Evolutionary conservation across 2,797 vertebrate genomes (phyloP), one percentile per base, ranked within the genome.

Genomic region (Nasua narica): DNA sequence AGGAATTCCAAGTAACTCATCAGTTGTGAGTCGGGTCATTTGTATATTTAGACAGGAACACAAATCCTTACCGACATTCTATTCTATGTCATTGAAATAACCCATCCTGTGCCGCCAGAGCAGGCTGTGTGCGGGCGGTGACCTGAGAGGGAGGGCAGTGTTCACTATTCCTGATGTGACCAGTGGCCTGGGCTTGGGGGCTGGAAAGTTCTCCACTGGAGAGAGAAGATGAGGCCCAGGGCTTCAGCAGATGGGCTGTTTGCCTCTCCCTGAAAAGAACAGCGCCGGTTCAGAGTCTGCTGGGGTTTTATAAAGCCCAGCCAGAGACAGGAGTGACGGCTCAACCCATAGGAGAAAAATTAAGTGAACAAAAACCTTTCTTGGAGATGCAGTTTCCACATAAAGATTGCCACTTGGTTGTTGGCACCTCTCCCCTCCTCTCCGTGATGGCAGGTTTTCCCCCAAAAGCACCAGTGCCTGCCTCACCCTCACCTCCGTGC

Each of bases 281-380:
- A 81, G n/a, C 14, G 0, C 3, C 19, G 0, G 23, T 9, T 0
- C 0, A 4, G 40, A 25, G 60, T 88, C 92, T 87, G 23, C 90
- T 95, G 95, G 97, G 97, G 77, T 82, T 95, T 94, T 14, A 52
- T 79, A 85, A 81, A 78, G 91, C 50, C 95, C 96, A 29, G 89
- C 3, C 2, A 76, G n/a, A 48, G 29, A 8, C 21, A 10, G 84
- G 7, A 1, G 5, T 0, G 58, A 21, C 74, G 3, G 7, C 58
- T 54, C 94, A 95, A 85, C 85, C 65, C 56, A 40, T 15, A 93
- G 40, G 69, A 97, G 92, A 16, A 94, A 97, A 96, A 95, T 94
- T 29, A 83, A 90, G 96, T 2, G 16, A 21, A 29, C 69, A 5
- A 3, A 50, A 74, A 14, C 15, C 67, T 43, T 32, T 74, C 56